Evolutionary conservation across 2,888 invertebrate genomes (phyloP).

Genomic region (Salpingus planirostris): DNA sequence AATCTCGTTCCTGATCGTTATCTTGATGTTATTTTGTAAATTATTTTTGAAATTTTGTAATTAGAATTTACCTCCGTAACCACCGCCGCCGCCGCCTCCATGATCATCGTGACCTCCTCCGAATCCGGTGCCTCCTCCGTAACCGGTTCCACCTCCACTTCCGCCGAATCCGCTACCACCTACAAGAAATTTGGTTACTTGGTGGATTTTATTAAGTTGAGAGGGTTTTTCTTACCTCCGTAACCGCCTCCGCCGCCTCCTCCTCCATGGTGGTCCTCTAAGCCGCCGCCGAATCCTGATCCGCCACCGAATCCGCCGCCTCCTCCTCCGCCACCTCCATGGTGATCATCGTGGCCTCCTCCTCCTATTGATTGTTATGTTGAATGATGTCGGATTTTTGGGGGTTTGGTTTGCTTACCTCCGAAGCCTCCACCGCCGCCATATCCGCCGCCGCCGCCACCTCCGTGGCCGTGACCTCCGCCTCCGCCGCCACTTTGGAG

Average conservation of each 20-base stretch:
- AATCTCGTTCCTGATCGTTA: too few relatives aligned
- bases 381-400: conserved; percentile 4
- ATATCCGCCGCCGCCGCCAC: conserved; percentile 20
- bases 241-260: conserved; percentile 7
- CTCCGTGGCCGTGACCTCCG: conserved; percentile 29
- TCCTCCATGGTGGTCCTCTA: conserved; percentile 7
- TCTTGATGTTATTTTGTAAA: too few relatives aligned
- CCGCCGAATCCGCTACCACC: conserved; percentile 9
- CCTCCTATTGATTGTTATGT: neutral
- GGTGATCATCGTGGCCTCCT: conserved; percentile 11
- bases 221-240: conserved; percentile 8
- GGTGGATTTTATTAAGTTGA: neutral
- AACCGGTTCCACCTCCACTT: conserved; percentile 9
- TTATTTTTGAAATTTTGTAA: neutral
- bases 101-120: conserved; percentile 1
- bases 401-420: neutral
- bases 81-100: too few relatives aligned
- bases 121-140: conserved; percentile 5
- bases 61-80: neutral
- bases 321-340: conserved; percentile 8
- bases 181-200: neutral
- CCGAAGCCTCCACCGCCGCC: conserved; percentile 2
- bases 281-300: conserved; percentile 5
- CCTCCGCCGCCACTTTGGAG: conserved; percentile 9
- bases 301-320: conserved; percentile 12